Percentiles rank a stretch among this genome's conserved stretches.
These are phyloP conservation scores for Phasia obesa DNA, from an alignment of 2,888 invertebrate genomes.

Conservation along the genomic window DNA sequence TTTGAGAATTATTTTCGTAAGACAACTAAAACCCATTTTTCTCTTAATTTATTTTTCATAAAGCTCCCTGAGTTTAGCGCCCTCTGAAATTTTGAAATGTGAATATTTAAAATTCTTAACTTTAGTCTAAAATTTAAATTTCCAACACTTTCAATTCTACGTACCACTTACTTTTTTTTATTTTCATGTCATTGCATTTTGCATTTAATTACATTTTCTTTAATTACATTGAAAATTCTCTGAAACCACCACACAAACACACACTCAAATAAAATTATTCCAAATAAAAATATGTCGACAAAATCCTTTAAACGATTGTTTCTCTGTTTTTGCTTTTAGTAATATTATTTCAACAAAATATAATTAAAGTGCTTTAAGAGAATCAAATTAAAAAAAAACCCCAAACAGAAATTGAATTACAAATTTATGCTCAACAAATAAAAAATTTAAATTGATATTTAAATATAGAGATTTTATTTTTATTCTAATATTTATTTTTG, in stretches of 20 bases:
- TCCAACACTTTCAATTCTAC: neutral
- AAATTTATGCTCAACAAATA: slow-evolving; percentile 49
- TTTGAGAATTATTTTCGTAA: too few relatives aligned
- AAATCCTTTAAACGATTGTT: slow-evolving; percentile 27
- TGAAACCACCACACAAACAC: neutral
- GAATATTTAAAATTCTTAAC: too few relatives aligned
- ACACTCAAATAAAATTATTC: neutral
- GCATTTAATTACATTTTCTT: slow-evolving; percentile 12
- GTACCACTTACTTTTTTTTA: too few relatives aligned
- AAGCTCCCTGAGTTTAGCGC: too few relatives aligned
- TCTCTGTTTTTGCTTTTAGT: slow-evolving; percentile 8
- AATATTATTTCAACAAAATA: slow-evolving; percentile 16
- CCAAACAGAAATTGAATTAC: slow-evolving; percentile 43
- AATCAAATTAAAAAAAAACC: slow-evolving; percentile 8
- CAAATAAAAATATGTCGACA: neutral
- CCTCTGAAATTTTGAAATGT: too few relatives aligned
- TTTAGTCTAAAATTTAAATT: too few relatives aligned
- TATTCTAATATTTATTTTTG: slow-evolving; percentile 39
- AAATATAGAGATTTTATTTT: neutral
- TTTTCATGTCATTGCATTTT: slow-evolving; percentile 4
- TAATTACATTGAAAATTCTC: slow-evolving; percentile 20
- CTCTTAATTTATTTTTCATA: too few relatives aligned
- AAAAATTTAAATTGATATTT: slow-evolving; percentile 13
- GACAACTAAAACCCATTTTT: too few relatives aligned
- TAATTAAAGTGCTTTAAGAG: slow-evolving; percentile 23